phyloP scores from a whole-genome alignment of 1,140 invertebrate genomes.

The Eriocheir sinensis region DNA sequence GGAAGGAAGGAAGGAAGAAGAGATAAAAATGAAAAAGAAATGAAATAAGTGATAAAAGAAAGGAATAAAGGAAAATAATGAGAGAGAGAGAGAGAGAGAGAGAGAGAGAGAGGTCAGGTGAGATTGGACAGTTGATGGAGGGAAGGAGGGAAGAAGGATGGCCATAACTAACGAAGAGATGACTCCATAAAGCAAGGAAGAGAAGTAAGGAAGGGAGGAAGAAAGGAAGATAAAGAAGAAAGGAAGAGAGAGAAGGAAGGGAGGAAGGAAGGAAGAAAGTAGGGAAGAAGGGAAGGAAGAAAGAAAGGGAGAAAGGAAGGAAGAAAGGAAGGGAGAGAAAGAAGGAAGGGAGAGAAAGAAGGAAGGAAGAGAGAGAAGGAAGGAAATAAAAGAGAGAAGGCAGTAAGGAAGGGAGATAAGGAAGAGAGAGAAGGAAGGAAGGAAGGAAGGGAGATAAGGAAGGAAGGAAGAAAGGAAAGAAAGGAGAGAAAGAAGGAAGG shows the following conservation, averaged over 20 bases:
- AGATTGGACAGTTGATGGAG: neutral
- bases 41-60: neutral
- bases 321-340: neutral
- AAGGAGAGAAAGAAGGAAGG: neutral
- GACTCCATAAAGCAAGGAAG: conserved; percentile 39
- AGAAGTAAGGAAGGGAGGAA: neutral
- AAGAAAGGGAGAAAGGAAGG: neutral
- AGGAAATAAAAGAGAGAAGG: neutral
- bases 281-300: neutral
- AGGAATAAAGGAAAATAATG: neutral
- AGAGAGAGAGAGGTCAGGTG: neutral
- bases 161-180: neutral
- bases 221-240: neutral
- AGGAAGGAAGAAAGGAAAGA: neutral
- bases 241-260: conserved; percentile 12
- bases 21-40: too few relatives aligned
- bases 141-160: conserved; percentile 34
- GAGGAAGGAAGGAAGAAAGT: neutral
- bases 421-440: too few relatives aligned
- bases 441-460: conserved; percentile 8
- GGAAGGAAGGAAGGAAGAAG: too few relatives aligned
- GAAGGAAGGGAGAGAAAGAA: neutral
- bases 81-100: neutral
- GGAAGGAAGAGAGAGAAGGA: neutral
- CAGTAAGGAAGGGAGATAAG: neutral